Evolutionary conservation across 2,888 invertebrate species (phyloP).

Genomic region (Drosophila prolongata): DNA sequence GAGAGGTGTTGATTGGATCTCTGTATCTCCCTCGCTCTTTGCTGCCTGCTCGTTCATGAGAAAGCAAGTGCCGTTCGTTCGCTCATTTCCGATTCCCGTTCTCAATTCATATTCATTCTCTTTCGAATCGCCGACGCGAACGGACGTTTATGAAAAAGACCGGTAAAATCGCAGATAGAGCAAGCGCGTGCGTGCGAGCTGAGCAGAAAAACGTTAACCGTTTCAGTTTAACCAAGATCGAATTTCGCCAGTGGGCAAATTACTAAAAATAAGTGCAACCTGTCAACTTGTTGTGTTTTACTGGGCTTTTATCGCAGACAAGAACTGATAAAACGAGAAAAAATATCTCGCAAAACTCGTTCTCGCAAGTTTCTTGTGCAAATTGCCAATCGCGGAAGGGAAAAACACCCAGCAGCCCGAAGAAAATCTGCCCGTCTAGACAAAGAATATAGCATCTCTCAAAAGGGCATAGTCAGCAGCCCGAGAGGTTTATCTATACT

Average conservation of each 20-base stretch:
- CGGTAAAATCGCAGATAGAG: neutral
- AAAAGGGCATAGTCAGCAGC: conserved; percentile 18
- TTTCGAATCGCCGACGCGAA: conserved; percentile 62
- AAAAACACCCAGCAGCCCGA: conserved; percentile 16
- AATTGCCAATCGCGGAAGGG: conserved; percentile 44
- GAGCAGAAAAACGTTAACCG: conserved; percentile 19
- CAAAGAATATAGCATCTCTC: conserved; percentile 19
- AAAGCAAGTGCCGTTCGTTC: conserved; percentile 15
- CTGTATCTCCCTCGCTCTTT: neutral
- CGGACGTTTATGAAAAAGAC: conserved; percentile 58
- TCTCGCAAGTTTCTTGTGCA: conserved; percentile 36
- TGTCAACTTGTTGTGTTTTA: neutral
- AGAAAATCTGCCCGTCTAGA: conserved; percentile 22
- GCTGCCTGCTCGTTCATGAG: neutral
- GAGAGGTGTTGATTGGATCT: neutral
- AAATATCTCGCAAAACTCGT: conserved; percentile 48
- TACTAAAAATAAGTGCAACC: conserved; percentile 29
- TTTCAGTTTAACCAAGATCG: conserved; percentile 26
- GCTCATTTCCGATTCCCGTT: conserved; percentile 51
- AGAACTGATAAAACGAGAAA: conserved; percentile 42
- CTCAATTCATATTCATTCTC: conserved; percentile 54
- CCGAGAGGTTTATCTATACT: conserved; percentile 22
- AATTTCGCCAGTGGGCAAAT: conserved; percentile 20
- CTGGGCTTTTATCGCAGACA: conserved; percentile 30
- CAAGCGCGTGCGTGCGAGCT: conserved; percentile 61